Evolutionary conservation across 2,797 vertebrate genomes (phyloP).

Genomic region (Clarias platycephalus): DNA sequence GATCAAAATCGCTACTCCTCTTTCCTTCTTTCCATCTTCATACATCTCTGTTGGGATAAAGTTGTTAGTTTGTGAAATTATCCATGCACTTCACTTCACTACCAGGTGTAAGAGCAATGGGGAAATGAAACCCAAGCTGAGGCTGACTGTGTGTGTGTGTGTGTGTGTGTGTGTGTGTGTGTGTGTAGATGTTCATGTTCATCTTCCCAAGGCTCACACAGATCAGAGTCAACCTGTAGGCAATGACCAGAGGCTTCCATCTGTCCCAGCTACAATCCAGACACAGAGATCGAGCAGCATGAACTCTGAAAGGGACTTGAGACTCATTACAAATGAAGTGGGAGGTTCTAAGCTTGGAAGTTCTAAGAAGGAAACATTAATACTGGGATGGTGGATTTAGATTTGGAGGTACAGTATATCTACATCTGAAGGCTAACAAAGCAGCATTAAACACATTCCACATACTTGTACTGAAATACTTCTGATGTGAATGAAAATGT

Average conservation of each 20-base stretch:
- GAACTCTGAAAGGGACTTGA: constrained; percentile 28
- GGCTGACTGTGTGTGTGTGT: not conserved
- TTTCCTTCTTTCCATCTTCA: not conserved
- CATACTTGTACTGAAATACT: not conserved
- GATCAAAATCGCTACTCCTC: not conserved
- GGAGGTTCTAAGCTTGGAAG: not conserved
- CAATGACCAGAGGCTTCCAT: constrained; percentile 63
- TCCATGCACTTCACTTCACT: not conserved
- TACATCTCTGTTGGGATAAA: constrained; percentile 2
- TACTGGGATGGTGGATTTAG: not conserved
- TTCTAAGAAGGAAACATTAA: not conserved
- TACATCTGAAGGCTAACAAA: not conserved
- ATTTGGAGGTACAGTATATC: not conserved
- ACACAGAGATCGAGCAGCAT: constrained; percentile 56
- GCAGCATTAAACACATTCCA: not conserved
- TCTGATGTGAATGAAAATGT: not conserved
- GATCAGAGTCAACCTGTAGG: constrained; percentile 71
- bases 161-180: not conserved
- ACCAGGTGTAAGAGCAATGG: constrained; percentile 8
- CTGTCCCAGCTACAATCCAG: constrained; percentile 65
- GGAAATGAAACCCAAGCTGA: constrained; percentile 55
- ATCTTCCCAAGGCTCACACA: constrained; percentile 41
- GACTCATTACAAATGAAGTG: not conserved
- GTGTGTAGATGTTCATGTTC: not conserved
- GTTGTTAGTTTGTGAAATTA: constrained; percentile 14